A percentile compares a stretch with the other conserved stretches of the same genome.
Evolutionary conservation across 1,140 invertebrate genomes (phyloP).

Genomic region (Theocolax elegans): DNA sequence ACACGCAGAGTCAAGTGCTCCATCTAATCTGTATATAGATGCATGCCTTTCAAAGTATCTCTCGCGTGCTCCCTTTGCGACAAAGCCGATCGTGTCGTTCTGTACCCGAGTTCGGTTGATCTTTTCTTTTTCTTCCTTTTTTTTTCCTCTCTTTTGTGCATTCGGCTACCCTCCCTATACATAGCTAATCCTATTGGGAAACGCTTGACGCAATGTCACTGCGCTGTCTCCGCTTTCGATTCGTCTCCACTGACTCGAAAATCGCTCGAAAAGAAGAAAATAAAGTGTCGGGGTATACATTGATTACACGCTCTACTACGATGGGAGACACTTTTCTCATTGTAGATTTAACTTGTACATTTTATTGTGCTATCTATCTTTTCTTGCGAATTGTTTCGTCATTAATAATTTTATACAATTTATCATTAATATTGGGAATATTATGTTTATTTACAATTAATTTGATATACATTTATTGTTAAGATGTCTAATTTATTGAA

Average conservation of each 20-base stretch:
- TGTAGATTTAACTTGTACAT: too few species aligned
- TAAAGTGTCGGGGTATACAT: neutral
- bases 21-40: conserved; percentile 21
- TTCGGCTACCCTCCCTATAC: neutral
- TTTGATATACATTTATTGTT: too few species aligned
- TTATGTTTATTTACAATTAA: too few species aligned
- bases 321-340: neutral
- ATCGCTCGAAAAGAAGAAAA: conserved; percentile 8
- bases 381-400: too few species aligned
- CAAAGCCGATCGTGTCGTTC: conserved; percentile 19
- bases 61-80: neutral
- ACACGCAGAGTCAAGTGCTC: conserved; percentile 31
- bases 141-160: neutral
- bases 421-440: too few species aligned
- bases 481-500: too few species aligned
- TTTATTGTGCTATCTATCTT: too few species aligned
- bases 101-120: neutral
- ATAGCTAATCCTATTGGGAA: neutral
- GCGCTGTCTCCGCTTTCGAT: conserved; percentile 2
- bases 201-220: conserved; percentile 26
- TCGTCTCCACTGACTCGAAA: conserved; percentile 21
- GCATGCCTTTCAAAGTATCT: neutral
- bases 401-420: too few species aligned
- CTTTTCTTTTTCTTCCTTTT: neutral
- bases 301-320: neutral